Evolutionary conservation across 2,888 invertebrate genomes (phyloP), one percentile per base, ranked within the genome.

Genomic region (Oxytorus armatus): DNA sequence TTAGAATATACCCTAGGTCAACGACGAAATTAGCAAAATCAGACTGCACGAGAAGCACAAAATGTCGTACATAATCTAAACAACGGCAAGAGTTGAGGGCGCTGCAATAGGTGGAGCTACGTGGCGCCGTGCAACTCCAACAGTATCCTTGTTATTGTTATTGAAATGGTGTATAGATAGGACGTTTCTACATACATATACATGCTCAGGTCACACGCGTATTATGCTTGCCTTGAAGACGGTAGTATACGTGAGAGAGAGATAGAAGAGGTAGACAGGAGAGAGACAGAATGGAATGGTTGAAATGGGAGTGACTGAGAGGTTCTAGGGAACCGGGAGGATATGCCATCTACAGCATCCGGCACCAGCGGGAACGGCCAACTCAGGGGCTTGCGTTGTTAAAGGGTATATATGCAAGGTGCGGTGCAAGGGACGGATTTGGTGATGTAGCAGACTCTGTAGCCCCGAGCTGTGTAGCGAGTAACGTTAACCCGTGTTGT

Each of bases 391-490:
- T 65, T 18, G 69, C 49, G 68, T 68, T 77, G 83, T 84, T 72
- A 84, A 75, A 86, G 85, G 86, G 83, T 57, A 47, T 53, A 53
- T 36, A 77, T 82, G 77, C 81, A 85, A 77, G 83, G 66, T 36
- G 83, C 47, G 61, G 51, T 79, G 83, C 82, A 68, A 81, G 83
- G 86, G 84, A 82, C 82, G 85, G 86, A 88, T 88, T 87, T 85
- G 83, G 85, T 82, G 84, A 85, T 84, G 87, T 83, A 86, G 85
- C 83, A 82, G 80, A 68, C 83, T 49, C 14, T 65, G 69, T 65
- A 68, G 68, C 86, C 84, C 77, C 86, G 79, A 86, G 82, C 85
- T 86, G 88, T 86, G 83, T 84, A 82, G 79, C 84, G 86, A 88
- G n/a, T n/a, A n/a, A 86, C 85, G 87, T 84, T 85, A 82, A 59